phyloP scores from a whole-genome alignment of 2,888 invertebrate species.

The Corythucha ciliata region DNA sequence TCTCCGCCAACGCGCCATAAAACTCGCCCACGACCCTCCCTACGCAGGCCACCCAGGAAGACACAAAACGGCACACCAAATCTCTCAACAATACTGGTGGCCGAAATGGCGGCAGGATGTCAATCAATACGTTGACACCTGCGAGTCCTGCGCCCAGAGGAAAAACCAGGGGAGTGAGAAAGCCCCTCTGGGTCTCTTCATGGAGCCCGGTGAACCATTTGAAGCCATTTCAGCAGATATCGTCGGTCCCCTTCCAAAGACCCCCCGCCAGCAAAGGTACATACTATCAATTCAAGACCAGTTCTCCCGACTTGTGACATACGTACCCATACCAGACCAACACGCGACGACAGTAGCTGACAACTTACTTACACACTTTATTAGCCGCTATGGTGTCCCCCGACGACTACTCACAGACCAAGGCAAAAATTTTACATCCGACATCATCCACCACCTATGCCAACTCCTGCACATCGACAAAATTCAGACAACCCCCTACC shows the following conservation, averaged over 20 bases:
- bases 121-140: too few species aligned
- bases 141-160: not conserved
- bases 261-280: not conserved
- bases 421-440: slow-evolving; percentile 7
- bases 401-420: not conserved
- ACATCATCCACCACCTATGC: slow-evolving; percentile 3
- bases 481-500: not conserved
- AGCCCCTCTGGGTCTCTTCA: not conserved
- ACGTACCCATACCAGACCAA: not conserved
- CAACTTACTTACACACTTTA: not conserved
- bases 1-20: too few species aligned
- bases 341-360: not conserved
- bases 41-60: too few species aligned
- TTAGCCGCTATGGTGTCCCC: not conserved
- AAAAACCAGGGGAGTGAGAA: not conserved
- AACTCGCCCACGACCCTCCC: too few species aligned
- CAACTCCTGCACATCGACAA: slow-evolving; percentile 1
- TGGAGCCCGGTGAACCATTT: not conserved
- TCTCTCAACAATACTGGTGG: too few species aligned
- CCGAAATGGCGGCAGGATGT: too few species aligned
- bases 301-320: slow-evolving; percentile 3
- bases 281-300: slow-evolving; percentile 1
- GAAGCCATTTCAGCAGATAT: slow-evolving; percentile 5
- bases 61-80: too few species aligned
- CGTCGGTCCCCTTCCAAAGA: slow-evolving; percentile 1